These are phyloP conservation scores for Drosophila nannoptera DNA, from an alignment of 1,140 invertebrate species.

Conservation along the genomic window DNA sequence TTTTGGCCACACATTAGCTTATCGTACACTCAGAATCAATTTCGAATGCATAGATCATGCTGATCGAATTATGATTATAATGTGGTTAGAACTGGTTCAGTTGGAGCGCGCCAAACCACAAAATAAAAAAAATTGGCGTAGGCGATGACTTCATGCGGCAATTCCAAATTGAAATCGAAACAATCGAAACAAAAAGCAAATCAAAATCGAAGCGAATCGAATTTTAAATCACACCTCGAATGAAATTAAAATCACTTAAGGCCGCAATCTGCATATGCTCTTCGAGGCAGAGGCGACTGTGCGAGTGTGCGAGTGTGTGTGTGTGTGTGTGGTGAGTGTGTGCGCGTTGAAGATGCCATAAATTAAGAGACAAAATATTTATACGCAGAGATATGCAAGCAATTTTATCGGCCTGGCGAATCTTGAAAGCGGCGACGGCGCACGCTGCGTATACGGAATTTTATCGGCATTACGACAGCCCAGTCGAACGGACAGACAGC, in stretches of 20 bases:
- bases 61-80: slow-evolving; percentile 21
- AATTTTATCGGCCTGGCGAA: slow-evolving; percentile 45
- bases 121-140: slow-evolving; percentile 30
- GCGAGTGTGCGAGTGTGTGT: no score
- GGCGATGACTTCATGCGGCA: slow-evolving; percentile 67
- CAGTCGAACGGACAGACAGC: slow-evolving; percentile 2
- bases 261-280: slow-evolving; percentile 62
- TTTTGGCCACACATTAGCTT: slow-evolving; percentile 12
- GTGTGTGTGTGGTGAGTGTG: slow-evolving; percentile 17
- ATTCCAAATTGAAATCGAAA: slow-evolving; percentile 28
- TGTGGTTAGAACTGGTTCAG: slow-evolving; percentile 59
- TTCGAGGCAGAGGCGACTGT: no score
- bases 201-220: slow-evolving; percentile 38
- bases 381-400: slow-evolving; percentile 44
- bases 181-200: slow-evolving; percentile 45
- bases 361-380: slow-evolving; percentile 55
- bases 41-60: slow-evolving; percentile 60
- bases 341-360: slow-evolving; percentile 48
- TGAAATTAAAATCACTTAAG: slow-evolving; percentile 74
- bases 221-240: slow-evolving; percentile 68
- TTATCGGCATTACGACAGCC: slow-evolving; percentile 45
- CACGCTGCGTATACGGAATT: slow-evolving; percentile 65
- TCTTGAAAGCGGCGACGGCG: slow-evolving; percentile 32
- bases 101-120: slow-evolving; percentile 36
- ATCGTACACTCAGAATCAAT: slow-evolving; percentile 61